A percentile compares a stretch with the other conserved stretches of the same genome.
phyloP scores from a whole-genome alignment of 1,140 invertebrate species.

The Lepidurus apus region DNA sequence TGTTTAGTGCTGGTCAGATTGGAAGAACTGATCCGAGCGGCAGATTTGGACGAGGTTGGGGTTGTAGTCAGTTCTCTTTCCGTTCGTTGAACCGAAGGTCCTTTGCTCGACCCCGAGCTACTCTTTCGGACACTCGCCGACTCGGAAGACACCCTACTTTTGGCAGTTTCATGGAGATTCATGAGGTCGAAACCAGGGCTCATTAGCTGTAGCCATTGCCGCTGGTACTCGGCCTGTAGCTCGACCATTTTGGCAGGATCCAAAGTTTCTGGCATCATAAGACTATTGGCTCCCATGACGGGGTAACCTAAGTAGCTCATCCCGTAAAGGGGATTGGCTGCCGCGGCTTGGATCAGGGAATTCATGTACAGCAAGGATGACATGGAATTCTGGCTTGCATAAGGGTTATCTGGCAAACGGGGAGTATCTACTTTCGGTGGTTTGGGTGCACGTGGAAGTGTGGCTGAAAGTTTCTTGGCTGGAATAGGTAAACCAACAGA shows the following conservation, averaged over 20 bases:
- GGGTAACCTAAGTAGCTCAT: slow-evolving; percentile 9
- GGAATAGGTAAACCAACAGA: not conserved
- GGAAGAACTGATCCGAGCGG: not conserved
- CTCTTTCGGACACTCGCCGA: not conserved
- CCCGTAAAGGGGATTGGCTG: not conserved
- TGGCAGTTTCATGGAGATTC: not conserved
- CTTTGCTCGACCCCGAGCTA: not conserved
- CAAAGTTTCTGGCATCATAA: not conserved
- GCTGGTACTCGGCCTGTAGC: slow-evolving; percentile 2
- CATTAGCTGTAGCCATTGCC: not conserved
- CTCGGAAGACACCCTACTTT: not conserved
- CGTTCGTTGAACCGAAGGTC: not conserved
- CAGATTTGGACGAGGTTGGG: not conserved
- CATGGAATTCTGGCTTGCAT: not conserved
- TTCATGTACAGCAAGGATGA: not conserved
- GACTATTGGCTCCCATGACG: not conserved
- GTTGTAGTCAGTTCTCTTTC: not conserved
- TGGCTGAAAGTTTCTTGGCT: not conserved
- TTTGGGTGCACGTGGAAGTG: not conserved
- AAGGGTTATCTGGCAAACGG: not conserved
- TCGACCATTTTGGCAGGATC: not conserved
- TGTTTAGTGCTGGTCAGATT: not conserved
- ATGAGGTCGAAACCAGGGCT: not conserved
- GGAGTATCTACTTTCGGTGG: not conserved
- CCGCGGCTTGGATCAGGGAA: not conserved